These are phyloP conservation scores for Gisinianus flammeolus DNA, from an alignment of 2,888 invertebrate genomes.

Conservation along the genomic window DNA sequence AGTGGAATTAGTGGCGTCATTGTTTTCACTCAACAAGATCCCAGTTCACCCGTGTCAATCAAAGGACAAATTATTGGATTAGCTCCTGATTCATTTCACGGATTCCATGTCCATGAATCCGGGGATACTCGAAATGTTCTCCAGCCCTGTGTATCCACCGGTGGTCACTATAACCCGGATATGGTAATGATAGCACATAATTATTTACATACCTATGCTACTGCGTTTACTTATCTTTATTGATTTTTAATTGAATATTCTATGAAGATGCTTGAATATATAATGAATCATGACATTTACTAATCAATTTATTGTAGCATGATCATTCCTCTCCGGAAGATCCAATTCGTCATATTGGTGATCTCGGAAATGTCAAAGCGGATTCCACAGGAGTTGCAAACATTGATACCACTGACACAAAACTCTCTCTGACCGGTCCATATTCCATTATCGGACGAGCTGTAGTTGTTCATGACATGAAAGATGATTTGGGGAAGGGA, in stretches of 20 bases:
- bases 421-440: slow-evolving; percentile 58
- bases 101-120: slow-evolving; percentile 26
- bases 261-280: no score
- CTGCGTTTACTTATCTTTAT: no score
- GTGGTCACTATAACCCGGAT: slow-evolving; percentile 49
- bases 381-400: slow-evolving; percentile 54
- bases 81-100: slow-evolving; percentile 1
- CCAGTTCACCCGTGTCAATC: neutral
- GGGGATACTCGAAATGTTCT: slow-evolving; percentile 8
- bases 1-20: neutral
- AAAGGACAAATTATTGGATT: slow-evolving; percentile 9
- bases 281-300: no score
- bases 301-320: no score
- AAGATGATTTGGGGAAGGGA: slow-evolving; percentile 64
- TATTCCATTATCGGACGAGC: slow-evolving; percentile 21
- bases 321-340: neutral
- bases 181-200: no score
- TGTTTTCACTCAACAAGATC: neutral
- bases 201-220: no score
- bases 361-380: slow-evolving; percentile 60
- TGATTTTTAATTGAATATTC: no score
- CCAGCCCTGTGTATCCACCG: slow-evolving; percentile 43
- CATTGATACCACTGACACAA: slow-evolving; percentile 49
- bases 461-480: slow-evolving; percentile 60
- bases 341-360: slow-evolving; percentile 58